Evolutionary conservation across 2,888 invertebrate genomes (phyloP), one percentile per base, ranked within the genome.

Genomic region (Isoperla grammatica): DNA sequence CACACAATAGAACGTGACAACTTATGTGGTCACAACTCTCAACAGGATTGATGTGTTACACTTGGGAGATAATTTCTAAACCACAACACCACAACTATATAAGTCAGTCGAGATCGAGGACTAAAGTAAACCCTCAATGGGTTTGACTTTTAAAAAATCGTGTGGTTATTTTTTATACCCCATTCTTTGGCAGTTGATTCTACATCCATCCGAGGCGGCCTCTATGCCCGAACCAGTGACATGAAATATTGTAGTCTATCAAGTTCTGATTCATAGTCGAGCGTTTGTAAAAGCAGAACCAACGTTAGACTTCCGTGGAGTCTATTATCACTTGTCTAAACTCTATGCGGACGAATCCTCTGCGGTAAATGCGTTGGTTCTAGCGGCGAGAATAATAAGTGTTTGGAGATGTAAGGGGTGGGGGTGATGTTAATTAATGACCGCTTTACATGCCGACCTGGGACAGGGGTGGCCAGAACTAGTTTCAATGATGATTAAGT

Each of bases 281-380:
- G 50, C 6, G 15, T 50, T 49, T 49, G 49, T 49, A 29, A 15
- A 23, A 15, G 23, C 29, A 29, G 42, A 15, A 42, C 9, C 9
- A 9, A 19, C 13, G 19, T 40, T 13, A 55, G 55, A 59, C 55
- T 59, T 43, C 55, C 46, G 46, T 55, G 19, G 49, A 55, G 55
- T 60, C 56, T 56, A 56, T 60, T 55, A 56, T 60, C 56, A 60
- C 59, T 59, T 59, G 53, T 59, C 57, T 35, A 37, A 55, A 37
- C 40, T 45, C 29, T 37, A 15, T n/a, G n/a, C n/a, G n/a, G 17
- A 17, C 17, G 17, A 19, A 13, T 39, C 29, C 40, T 39, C 48
- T 48, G 20, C 48, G 29, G 29, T 29, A 29, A 29, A 29, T 29
- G 29, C 8, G 29, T 29, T 29, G 29, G 29, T 8, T 29, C 8